Percentiles rank a stretch among this genome's conserved stretches.
phyloP scores from a whole-genome alignment of 1,140 invertebrate genomes.

The Bombus terrestris region DNA sequence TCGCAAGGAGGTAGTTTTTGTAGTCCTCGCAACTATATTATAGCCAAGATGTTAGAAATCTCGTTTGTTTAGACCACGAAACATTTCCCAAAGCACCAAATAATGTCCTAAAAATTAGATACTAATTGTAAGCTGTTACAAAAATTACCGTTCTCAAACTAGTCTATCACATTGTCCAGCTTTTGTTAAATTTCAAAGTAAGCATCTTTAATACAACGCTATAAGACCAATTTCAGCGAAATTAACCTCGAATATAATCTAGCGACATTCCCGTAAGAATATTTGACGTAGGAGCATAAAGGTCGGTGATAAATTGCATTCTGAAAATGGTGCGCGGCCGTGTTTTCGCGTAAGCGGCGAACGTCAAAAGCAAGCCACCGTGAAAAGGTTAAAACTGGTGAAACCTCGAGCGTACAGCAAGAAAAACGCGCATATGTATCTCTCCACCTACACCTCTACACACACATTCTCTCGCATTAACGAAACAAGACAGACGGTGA shows the following conservation, averaged over 20 bases:
- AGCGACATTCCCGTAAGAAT: not conserved
- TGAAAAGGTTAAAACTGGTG: conserved; percentile 27
- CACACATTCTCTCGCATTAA: not conserved
- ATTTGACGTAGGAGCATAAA: not conserved
- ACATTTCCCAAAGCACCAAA: no score
- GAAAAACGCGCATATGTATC: not conserved
- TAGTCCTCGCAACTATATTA: no score
- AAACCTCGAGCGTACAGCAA: not conserved
- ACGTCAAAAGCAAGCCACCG: conserved; percentile 22
- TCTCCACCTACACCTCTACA: not conserved
- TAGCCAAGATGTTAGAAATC: no score
- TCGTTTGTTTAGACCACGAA: no score
- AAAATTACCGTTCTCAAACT: no score
- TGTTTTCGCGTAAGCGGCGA: not conserved
- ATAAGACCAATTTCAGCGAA: not conserved
- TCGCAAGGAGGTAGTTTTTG: not conserved
- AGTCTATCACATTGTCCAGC: no score
- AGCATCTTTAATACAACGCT: no score
- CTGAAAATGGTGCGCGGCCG: conserved; percentile 6
- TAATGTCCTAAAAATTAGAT: no score
- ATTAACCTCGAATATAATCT: not conserved
- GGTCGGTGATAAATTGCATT: conserved; percentile 33
- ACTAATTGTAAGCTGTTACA: no score
- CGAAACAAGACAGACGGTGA: conserved; percentile 14
- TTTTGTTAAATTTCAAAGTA: no score